Percentiles rank a stretch among this genome's conserved stretches.
Evolutionary conservation across 2,797 vertebrate species (phyloP).

Genomic region (Sciurus carolinensis): DNA sequence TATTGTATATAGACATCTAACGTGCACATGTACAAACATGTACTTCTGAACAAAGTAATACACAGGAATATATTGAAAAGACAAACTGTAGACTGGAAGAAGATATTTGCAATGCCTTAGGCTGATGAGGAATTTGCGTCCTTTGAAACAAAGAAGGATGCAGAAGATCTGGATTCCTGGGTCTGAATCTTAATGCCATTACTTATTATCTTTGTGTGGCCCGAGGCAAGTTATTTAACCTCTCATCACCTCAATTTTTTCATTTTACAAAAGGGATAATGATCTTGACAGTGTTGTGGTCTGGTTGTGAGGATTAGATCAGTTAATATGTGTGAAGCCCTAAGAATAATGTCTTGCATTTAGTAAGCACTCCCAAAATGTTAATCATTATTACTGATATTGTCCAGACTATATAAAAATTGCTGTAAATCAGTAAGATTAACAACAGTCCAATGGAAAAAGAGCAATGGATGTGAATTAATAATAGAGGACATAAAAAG

Average conservation of each 20-base stretch:
- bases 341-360: background rate
- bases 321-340: background rate
- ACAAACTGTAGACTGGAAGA: background rate
- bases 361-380: background rate
- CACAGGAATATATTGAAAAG: background rate
- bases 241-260: slow-evolving; percentile 14
- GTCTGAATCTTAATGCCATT: background rate
- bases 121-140: slow-evolving; percentile 3
- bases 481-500: background rate
- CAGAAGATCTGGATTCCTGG: background rate
- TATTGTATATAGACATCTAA: background rate
- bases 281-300: background rate
- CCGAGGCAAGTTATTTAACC: slow-evolving; percentile 17
- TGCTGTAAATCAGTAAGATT: slow-evolving; percentile 18
- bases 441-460: background rate
- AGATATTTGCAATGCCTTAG: background rate
- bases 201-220: background rate
- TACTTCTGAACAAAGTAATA: background rate
- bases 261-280: background rate
- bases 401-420: background rate
- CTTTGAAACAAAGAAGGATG: background rate
- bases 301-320: slow-evolving; percentile 10
- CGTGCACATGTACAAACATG: background rate
- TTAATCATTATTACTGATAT: background rate
- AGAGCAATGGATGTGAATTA: background rate